Base-by-base conservation (phyloP, 2,113 vertebrate species). In the Columba livia region DNA sequence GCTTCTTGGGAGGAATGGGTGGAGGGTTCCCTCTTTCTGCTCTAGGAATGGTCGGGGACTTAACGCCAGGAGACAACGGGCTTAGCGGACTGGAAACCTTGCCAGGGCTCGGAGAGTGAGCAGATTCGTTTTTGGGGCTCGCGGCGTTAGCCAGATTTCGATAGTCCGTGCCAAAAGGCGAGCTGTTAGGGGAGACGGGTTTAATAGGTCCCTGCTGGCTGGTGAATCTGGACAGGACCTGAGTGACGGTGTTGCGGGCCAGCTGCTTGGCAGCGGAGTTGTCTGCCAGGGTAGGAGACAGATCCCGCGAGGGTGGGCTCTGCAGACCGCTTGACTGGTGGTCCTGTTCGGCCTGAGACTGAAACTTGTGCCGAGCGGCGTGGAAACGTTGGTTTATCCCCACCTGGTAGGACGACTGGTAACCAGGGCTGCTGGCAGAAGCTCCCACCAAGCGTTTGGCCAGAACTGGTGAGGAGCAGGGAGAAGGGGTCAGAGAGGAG, bases 331-430 rank as follows among this genome's bases (percentile, higher is more conserved):
- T 97, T 0, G 80, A 58, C 86, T 98, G 98, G 3, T 98, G 98
- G 16, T 98, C 98, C 78, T 98, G 98, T 88, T 99, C 99, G 0
- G 98, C 98, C 58, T 99, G 99, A 11, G 98, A 97, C 96, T 99
- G 99, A 92, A 99, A 99, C 97, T 99, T 99, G 98, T 99, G 99
- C 15, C 99, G 95, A 40, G 99, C 99, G 0, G 99, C 99, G 0
- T 99, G 99, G 98, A 99, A 99, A 1, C 99, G 98, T 74, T 99
- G 99, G 91, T 99, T 99, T 97, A 99, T 98, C 62, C 99, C 98
- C 25, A 98, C 98, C 94, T 99, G 99, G 97, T 99, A 99, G 89
- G 98, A 98, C 0, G 99, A 99, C 83, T 99, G 99, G 96, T 99
- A 99, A 75, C 97, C 96, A 1, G 98, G 98, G 93, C 98, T 98